Evolutionary conservation across 2,888 invertebrate genomes (phyloP).

Genomic region (Caradrina kadenii): DNA sequence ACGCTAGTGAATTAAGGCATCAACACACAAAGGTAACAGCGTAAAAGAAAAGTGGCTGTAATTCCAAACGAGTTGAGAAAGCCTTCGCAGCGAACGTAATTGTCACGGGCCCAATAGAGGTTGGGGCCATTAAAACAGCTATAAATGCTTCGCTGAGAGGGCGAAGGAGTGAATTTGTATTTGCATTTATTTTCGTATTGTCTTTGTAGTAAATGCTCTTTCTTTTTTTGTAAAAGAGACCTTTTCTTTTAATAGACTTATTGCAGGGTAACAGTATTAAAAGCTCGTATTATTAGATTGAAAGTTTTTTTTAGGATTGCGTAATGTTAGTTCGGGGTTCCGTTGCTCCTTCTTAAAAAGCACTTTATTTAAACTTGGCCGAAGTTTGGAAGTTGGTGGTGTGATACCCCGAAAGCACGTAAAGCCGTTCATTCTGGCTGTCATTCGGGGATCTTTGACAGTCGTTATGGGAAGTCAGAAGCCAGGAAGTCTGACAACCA

Average conservation of each 20-base stretch:
- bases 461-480: too few relatives aligned
- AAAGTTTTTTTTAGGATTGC: background rate
- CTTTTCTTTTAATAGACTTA: background rate
- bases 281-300: background rate
- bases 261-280: background rate
- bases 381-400: too few relatives aligned
- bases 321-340: too few relatives aligned
- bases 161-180: conserved; percentile 14
- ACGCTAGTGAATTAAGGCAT: conserved; percentile 52
- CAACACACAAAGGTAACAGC: conserved; percentile 46
- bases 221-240: background rate
- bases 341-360: too few relatives aligned
- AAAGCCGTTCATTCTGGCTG: too few relatives aligned
- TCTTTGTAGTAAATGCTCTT: background rate
- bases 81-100: conserved; percentile 56
- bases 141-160: conserved; percentile 48
- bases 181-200: conserved; percentile 2
- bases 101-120: conserved; percentile 48
- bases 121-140: conserved; percentile 49
- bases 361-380: too few relatives aligned
- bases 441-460: too few relatives aligned
- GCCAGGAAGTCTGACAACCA: too few relatives aligned
- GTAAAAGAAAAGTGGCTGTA: conserved; percentile 64
- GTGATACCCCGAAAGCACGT: too few relatives aligned
- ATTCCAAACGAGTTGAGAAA: conserved; percentile 50